Percentiles rank a stretch among this genome's conserved stretches.
Evolutionary conservation across 1,140 invertebrate genomes (phyloP).

Genomic region (Solenopsis invicta): DNA sequence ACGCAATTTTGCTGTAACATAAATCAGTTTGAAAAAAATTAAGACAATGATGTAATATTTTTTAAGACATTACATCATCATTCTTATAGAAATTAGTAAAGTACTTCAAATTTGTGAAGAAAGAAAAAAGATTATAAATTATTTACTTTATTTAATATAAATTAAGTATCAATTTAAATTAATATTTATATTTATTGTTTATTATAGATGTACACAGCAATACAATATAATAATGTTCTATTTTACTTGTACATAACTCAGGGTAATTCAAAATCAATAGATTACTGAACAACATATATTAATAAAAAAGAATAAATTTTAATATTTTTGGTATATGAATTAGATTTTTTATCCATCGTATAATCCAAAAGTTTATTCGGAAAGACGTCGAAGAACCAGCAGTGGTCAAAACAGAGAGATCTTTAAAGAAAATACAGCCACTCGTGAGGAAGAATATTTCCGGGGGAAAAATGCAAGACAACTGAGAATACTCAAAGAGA

Average conservation of each 20-base stretch:
- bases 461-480: conserved; percentile 78
- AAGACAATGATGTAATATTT: conserved; percentile 10
- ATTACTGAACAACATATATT: neutral
- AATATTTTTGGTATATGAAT: neutral
- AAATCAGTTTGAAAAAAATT: neutral
- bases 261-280: neutral
- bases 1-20: conserved; percentile 26
- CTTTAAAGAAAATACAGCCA: conserved; percentile 79
- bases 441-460: conserved; percentile 81
- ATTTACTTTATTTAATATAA: neutral
- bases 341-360: neutral
- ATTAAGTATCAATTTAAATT: neutral
- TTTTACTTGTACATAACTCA: neutral
- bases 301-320: neutral
- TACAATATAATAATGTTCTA: neutral
- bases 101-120: neutral
- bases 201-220: no score
- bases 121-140: neutral
- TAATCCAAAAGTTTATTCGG: conserved; percentile 56
- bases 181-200: neutral
- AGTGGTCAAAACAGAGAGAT: conserved; percentile 81
- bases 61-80: neutral
- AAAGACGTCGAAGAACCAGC: conserved; percentile 76
- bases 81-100: neutral
- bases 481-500: conserved; percentile 72